Base-by-base conservation (phyloP, 2,888 invertebrate genomes). In the Oxycera nigricornis region DNA sequence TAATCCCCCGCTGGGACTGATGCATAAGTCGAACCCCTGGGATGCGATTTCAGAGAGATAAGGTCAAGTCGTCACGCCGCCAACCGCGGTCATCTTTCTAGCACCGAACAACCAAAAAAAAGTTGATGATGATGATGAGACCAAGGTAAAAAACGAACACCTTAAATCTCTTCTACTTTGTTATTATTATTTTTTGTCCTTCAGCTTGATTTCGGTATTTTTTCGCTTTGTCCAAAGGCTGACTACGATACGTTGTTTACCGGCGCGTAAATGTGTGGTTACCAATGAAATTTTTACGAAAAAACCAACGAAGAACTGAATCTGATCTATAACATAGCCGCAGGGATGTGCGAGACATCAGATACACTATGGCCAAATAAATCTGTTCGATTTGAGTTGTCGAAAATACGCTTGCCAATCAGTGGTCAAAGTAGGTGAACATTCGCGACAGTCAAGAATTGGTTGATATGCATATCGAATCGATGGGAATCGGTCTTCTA, bases 61-160 rank as follows among this genome's bases (percentile, higher is more conserved):
- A 78, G 77, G 78, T 78, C 77, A 78, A 78, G 77, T 78, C 78
- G 78, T 77, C 78, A 78, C 77, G 77, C 78, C 76, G 73, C 68
- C 72, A 65, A 75, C 75, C 76, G 77, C 77, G 77, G 76, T 78
- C 77, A 78, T 77, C 76, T 78, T 62, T 75, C 70, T 70, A 70
- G 35, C 61, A 46, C 57, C 57, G 35, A 52, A 30, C 22, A 70
- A 6, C 52, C 17, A 46, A 68, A 70, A 55, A 70, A 55, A 70
- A 55, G 41, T 65, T 65, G 65, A 65, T 65, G 65, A 65, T 59
- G 59, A 59, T 65, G 65, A 65, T 24, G 65, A 55, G 46, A 46
- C 46, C 14, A 11, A 35, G 50, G 50, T n/a, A 17, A 50, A 17
- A n/a, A 50, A 50, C 4, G 30, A 52, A 52, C 46, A 46, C 68